Evolutionary conservation across 2,888 invertebrate genomes (phyloP).

Genomic region (Lycophotia porphyrea): DNA sequence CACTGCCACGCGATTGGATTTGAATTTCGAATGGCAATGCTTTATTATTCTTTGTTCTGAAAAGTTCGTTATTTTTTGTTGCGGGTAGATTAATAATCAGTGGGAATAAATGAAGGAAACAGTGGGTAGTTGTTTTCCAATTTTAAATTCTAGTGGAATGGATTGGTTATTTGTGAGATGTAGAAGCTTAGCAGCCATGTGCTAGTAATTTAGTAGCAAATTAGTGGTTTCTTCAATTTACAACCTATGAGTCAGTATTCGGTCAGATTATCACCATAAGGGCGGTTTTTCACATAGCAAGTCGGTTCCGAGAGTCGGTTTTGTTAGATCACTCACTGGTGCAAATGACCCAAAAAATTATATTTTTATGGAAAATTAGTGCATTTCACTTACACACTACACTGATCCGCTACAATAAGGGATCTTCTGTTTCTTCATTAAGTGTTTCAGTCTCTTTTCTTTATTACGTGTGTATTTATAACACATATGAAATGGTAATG

Average conservation of each 20-base stretch:
- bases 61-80: constrained; percentile 39
- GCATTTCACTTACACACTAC: background rate
- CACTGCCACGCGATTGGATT: constrained; percentile 52
- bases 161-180: background rate
- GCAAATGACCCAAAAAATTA: background rate
- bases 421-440: too few species aligned
- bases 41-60: constrained; percentile 56
- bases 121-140: background rate
- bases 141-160: constrained; percentile 14
- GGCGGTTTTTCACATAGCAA: background rate
- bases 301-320: background rate
- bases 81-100: background rate
- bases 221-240: background rate
- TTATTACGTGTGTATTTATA: too few species aligned
- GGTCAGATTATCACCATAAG: background rate
- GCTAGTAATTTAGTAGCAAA: too few species aligned
- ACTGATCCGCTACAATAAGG: background rate
- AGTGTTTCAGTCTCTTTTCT: too few species aligned
- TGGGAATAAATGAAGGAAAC: constrained; percentile 11
- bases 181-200: background rate
- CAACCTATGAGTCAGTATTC: background rate
- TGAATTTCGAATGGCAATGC: constrained; percentile 59
- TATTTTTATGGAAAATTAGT: background rate
- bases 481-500: too few species aligned
- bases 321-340: background rate